Conservation (phyloP, 2,797 vertebrate genomes). For the Helarctos malayanus region DNA sequence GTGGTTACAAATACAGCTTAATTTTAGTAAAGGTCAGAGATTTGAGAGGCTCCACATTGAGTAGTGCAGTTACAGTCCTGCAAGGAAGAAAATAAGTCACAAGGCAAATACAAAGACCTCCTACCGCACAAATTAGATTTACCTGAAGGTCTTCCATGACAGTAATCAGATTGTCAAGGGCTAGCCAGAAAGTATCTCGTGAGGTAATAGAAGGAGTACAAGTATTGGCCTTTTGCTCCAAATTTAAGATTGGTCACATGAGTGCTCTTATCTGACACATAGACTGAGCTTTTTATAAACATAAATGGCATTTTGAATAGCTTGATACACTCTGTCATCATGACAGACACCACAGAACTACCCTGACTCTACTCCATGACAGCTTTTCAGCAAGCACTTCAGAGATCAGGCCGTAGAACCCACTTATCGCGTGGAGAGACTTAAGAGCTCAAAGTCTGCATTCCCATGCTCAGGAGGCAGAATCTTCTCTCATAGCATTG, state of each 20-base stretch:
- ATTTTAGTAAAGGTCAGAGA: not conserved
- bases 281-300: conserved; percentile 10
- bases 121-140: not conserved
- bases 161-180: not conserved
- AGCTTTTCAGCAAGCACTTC: not conserved
- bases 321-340: not conserved
- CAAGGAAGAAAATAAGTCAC: not conserved
- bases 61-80: not conserved
- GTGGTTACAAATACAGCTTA: not conserved
- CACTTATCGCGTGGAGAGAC: not conserved
- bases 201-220: not conserved
- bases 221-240: not conserved
- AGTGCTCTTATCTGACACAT: not conserved
- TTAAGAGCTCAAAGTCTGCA: not conserved
- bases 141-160: not conserved
- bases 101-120: not conserved
- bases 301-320: not conserved
- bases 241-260: not conserved
- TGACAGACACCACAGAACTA: not conserved
- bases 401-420: not conserved
- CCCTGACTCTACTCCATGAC: not conserved
- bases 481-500: not conserved
- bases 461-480: not conserved
- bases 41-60: not conserved
- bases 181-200: not conserved